A percentile compares a stretch with the other conserved stretches of the same genome.
Conservation (phyloP, 2,797 vertebrate species). For the Thaleichthys pacificus region DNA sequence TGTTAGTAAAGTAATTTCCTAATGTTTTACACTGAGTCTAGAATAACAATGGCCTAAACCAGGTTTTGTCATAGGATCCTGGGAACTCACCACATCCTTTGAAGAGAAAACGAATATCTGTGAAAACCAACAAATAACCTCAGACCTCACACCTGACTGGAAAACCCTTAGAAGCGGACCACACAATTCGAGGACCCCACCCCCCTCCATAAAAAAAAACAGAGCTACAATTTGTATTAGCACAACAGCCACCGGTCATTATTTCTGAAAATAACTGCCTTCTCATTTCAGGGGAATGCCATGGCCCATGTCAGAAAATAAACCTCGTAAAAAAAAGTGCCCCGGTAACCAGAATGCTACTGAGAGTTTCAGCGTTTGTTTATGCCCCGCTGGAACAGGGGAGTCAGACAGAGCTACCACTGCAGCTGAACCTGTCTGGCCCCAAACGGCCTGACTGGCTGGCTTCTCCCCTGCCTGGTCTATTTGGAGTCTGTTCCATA, state of each 20-base stretch:
- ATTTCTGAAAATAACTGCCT: constrained; percentile 65
- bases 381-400: not conserved
- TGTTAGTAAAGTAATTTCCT: too few species aligned
- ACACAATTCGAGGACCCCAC: too few species aligned
- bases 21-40: too few species aligned
- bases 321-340: constrained; percentile 32
- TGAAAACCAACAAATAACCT: constrained; percentile 64
- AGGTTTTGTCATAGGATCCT: too few species aligned
- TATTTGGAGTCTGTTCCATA: too few species aligned
- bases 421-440: not conserved
- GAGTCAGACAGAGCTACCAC: not conserved
- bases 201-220: constrained; percentile 18
- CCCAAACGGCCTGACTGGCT: too few species aligned
- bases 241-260: constrained; percentile 67
- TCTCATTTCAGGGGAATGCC: constrained; percentile 58
- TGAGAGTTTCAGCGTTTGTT: constrained; percentile 23
- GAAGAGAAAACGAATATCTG: constrained; percentile 41
- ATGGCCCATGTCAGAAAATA: constrained; percentile 42
- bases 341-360: constrained; percentile 25
- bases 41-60: too few species aligned
- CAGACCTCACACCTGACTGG: constrained; percentile 50
- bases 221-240: constrained; percentile 54
- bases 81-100: not conserved
- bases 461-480: too few species aligned
- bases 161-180: too few species aligned